These are phyloP conservation scores for Psettodes erumei DNA, from an alignment of 2,113 vertebrate species.

Conservation along the genomic window DNA sequence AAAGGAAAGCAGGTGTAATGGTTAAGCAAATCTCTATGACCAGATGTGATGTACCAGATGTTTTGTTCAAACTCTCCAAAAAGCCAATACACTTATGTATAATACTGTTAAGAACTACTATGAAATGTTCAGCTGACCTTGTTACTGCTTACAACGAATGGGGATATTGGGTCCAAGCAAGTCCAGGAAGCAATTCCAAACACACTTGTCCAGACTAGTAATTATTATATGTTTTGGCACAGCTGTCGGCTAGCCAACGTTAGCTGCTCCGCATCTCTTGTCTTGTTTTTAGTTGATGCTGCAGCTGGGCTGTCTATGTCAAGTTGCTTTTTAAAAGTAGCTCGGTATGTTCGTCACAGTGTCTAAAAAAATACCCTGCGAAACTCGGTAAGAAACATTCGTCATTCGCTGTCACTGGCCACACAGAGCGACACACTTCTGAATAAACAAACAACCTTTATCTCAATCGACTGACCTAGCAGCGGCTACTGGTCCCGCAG, in stretches of 20 bases:
- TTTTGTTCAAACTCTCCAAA: not conserved
- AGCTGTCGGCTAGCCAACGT: conserved; percentile 43
- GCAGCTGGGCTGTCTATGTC: not conserved
- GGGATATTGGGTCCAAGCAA: not conserved
- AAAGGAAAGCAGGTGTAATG: not conserved
- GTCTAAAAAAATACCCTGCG: not conserved
- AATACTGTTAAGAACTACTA: not conserved
- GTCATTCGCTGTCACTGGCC: not conserved
- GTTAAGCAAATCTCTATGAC: not conserved
- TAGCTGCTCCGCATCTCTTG: conserved; percentile 32
- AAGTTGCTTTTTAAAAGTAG: conserved; percentile 5
- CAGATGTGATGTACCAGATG: conserved; percentile 21
- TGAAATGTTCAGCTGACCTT: not conserved
- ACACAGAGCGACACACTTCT: conserved; percentile 42
- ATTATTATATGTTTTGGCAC: conserved; percentile 22
- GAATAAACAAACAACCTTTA: conserved; percentile 43
- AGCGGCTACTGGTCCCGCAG: conserved; percentile 32
- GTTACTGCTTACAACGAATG: not conserved
- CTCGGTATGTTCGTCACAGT: not conserved
- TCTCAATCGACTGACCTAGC: conserved; percentile 53
- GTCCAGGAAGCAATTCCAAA: conserved; percentile 1
- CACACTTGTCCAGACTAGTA: not conserved
- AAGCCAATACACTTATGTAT: not conserved
- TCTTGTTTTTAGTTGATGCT: not conserved
- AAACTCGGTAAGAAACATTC: not conserved